Percentiles rank a stretch among this genome's conserved stretches.
phyloP scores from a whole-genome alignment of 2,888 invertebrate genomes.

The Lobophora halterata region DNA sequence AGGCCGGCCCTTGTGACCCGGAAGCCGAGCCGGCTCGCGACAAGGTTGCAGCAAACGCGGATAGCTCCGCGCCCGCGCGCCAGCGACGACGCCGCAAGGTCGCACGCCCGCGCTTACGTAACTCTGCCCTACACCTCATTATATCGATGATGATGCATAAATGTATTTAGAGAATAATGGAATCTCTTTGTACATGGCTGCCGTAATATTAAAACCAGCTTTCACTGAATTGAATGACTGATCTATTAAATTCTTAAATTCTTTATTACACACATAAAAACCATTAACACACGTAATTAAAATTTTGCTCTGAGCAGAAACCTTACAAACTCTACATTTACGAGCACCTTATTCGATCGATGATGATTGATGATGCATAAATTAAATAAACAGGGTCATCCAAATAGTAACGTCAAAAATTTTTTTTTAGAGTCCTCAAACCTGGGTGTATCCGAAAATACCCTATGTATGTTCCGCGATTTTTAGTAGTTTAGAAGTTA shows the following conservation, averaged over 20 bases:
- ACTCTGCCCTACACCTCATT: constrained; percentile 51
- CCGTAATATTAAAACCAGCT: constrained; percentile 1
- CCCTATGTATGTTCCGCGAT: too few species aligned
- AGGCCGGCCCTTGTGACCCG: constrained; percentile 71
- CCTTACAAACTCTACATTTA: too few species aligned
- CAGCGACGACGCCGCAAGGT: constrained; percentile 34
- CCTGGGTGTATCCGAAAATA: too few species aligned
- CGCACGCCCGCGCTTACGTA: constrained; percentile 60
- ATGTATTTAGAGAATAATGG: constrained; percentile 1
- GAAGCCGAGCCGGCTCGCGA: constrained; percentile 67
- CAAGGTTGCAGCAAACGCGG: constrained; percentile 57
- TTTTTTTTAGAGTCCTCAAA: too few species aligned
- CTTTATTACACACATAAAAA: too few species aligned
- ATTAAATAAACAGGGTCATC: too few species aligned
- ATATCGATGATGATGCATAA: constrained; percentile 35
- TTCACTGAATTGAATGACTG: background rate
- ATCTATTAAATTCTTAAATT: background rate
- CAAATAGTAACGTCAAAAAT: too few species aligned
- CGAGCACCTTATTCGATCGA: too few species aligned
- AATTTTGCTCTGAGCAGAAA: too few species aligned
- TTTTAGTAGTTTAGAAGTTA: too few species aligned
- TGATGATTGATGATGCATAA: too few species aligned
- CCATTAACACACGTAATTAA: too few species aligned
- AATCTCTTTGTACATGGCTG: constrained; percentile 13
- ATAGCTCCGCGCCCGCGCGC: constrained; percentile 39